These are phyloP conservation scores for Dinocampus coccinellae DNA, from an alignment of 2,888 invertebrate genomes.

Conservation along the genomic window DNA sequence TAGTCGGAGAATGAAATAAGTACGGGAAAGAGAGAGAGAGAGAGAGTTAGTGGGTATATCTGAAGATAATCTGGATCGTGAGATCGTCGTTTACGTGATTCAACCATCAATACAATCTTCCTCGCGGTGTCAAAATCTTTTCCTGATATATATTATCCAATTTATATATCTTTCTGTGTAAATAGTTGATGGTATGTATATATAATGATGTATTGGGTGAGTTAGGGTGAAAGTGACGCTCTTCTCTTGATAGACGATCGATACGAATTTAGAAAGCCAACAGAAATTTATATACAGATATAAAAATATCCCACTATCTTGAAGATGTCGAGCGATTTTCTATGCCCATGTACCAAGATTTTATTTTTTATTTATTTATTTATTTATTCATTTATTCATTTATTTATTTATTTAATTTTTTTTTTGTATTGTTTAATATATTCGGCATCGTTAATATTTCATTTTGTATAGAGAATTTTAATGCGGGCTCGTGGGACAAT, in stretches of 20 bases:
- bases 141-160: background rate
- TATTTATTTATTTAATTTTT: too few species aligned
- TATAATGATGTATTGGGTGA: constrained; percentile 10
- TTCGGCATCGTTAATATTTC: background rate
- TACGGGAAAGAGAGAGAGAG: background rate
- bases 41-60: background rate
- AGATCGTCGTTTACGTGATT: constrained; percentile 24
- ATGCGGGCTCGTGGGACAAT: background rate
- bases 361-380: background rate
- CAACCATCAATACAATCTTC: constrained; percentile 1
- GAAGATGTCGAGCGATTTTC: constrained; percentile 26
- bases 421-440: background rate
- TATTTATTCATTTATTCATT: too few species aligned
- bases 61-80: constrained; percentile 22
- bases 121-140: background rate
- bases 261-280: constrained; percentile 66
- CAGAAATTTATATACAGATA: constrained; percentile 27
- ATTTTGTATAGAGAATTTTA: background rate
- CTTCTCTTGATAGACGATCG: constrained; percentile 44
- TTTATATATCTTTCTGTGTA: background rate
- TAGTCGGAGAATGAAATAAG: too few species aligned
- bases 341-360: background rate
- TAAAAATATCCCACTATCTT: background rate
- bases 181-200: background rate
- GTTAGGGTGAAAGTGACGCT: constrained; percentile 61